Conservation (phyloP, 2,113 vertebrate genomes). For the Mus spicilegus region DNA sequence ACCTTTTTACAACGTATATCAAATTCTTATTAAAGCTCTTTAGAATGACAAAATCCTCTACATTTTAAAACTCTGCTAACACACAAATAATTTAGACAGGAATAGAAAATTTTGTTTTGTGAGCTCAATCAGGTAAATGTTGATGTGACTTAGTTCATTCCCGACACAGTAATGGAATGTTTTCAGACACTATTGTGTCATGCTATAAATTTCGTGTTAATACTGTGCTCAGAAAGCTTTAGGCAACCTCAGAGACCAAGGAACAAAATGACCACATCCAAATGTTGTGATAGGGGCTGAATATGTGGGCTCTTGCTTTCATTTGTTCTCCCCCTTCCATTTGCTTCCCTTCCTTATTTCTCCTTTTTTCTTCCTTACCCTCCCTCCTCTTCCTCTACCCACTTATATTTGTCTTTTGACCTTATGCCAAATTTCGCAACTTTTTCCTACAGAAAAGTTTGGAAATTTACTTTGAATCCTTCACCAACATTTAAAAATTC, state of each 20-base stretch:
- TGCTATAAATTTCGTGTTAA: background rate
- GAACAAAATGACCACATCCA: background rate
- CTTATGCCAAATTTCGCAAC: background rate
- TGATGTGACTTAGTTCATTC: background rate
- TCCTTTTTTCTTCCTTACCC: too few species aligned
- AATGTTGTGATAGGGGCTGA: background rate
- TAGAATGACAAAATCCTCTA: background rate
- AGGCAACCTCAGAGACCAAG: background rate
- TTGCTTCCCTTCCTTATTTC: too few species aligned
- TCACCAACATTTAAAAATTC: background rate
- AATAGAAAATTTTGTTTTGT: background rate
- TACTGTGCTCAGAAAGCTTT: background rate
- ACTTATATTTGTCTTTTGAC: background rate
- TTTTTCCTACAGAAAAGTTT: background rate
- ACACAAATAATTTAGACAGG: constrained; percentile 17
- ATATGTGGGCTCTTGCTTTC: too few species aligned
- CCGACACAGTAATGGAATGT: background rate
- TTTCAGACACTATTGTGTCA: background rate
- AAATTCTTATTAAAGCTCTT: background rate
- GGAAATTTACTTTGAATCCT: background rate
- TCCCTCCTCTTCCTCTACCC: background rate
- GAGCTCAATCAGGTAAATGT: background rate
- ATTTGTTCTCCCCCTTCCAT: background rate
- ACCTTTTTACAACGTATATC: background rate
- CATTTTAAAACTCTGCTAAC: background rate